These are phyloP conservation scores for Crocuta crocuta DNA, from an alignment of 2,113 vertebrate genomes.

Conservation along the genomic window DNA sequence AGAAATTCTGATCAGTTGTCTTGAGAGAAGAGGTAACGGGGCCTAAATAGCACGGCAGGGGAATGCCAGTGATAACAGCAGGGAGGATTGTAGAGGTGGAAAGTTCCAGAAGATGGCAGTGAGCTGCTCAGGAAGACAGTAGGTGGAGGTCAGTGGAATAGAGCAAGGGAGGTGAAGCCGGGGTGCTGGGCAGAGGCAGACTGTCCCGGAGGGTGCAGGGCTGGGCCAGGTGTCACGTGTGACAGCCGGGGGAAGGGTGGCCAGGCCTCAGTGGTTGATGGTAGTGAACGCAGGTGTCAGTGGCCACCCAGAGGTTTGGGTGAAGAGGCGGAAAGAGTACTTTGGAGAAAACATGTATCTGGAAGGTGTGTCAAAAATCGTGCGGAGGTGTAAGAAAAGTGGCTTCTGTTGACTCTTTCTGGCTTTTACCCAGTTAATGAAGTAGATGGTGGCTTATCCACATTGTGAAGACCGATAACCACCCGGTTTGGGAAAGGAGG, in stretches of 20 bases:
- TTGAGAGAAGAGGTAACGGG: not conserved
- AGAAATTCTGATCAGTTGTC: not conserved
- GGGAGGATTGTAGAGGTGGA: not conserved
- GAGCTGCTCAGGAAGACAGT: not conserved
- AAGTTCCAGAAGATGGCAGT: not conserved
- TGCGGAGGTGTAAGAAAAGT: rapidly evolving
- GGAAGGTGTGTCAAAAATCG: not conserved
- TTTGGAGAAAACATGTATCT: not conserved
- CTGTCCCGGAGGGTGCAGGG: rapidly evolving
- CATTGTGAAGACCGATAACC: not conserved
- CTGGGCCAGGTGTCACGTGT: rapidly evolving
- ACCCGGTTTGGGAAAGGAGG: rapidly evolving
- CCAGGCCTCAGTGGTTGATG: rapidly evolving
- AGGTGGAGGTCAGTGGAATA: not conserved
- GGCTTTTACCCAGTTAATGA: not conserved
- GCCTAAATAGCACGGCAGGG: not conserved
- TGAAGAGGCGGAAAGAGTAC: not conserved
- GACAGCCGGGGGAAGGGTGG: not conserved
- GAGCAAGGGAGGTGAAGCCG: not conserved
- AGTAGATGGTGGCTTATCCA: not conserved
- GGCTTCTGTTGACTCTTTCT: not conserved
- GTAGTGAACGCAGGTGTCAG: no score
- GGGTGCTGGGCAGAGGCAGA: not conserved
- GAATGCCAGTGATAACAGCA: no score
- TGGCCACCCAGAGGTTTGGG: not conserved